phyloP scores from a whole-genome alignment of 2,888 invertebrate genomes.

The Melitaea athalia region DNA sequence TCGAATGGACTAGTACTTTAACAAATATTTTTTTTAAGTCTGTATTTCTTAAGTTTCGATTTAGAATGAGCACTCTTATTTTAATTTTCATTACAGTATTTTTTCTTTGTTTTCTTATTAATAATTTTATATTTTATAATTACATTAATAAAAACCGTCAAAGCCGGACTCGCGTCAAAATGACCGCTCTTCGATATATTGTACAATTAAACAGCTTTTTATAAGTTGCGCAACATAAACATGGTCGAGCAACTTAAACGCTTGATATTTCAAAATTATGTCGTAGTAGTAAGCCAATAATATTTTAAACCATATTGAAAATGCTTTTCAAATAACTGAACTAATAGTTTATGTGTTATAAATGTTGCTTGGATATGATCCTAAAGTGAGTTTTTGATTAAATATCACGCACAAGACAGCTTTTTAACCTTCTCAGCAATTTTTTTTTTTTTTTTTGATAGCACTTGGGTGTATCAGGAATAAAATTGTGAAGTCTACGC shows the following conservation, averaged over 20 bases:
- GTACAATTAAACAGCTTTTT: slow-evolving; percentile 14
- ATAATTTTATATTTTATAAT: no score
- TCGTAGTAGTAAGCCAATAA: slow-evolving; percentile 6
- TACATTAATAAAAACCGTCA: neutral
- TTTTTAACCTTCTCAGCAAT: neutral
- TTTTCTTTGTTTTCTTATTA: no score
- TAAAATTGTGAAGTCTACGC: neutral
- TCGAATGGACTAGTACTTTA: no score
- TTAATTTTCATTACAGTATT: no score
- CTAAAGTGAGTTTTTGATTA: no score
- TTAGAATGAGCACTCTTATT: no score
- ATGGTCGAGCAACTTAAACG: slow-evolving; percentile 53
- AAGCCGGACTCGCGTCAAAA: slow-evolving; percentile 23
- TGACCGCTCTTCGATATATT: slow-evolving; percentile 9
- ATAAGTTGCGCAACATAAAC: slow-evolving; percentile 52
- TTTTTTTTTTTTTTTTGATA: neutral
- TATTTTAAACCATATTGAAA: slow-evolving; percentile 6
- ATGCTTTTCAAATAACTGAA: slow-evolving; percentile 13
- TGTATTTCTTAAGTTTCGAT: no score
- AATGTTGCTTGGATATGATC: slow-evolving; percentile 25
- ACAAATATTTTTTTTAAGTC: no score
- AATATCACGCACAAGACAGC: neutral
- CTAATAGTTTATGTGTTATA: slow-evolving; percentile 18
- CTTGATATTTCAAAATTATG: slow-evolving; percentile 20
- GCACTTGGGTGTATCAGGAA: neutral